Conservation (phyloP, 2,888 invertebrate genomes). For the Periphyllus acericola region DNA sequence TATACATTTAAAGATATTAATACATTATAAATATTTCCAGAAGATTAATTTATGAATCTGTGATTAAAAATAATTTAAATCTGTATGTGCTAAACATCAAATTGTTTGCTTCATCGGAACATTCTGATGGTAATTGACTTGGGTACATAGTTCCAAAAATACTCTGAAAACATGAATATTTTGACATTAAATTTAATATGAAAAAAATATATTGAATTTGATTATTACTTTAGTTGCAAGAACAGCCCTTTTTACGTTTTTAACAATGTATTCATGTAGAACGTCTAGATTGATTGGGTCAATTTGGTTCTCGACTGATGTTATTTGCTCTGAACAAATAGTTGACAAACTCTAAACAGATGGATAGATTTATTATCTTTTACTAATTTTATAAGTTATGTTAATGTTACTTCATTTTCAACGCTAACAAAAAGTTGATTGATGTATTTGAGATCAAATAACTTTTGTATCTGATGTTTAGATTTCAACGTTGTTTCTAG, state of each 20-base stretch:
- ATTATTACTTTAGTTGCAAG: slow-evolving; percentile 44
- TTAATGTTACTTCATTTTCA: slow-evolving; percentile 42
- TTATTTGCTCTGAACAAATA: slow-evolving; percentile 36
- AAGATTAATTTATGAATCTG: slow-evolving; percentile 7
- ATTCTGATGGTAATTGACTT: slow-evolving; percentile 38
- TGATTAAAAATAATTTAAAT: slow-evolving; percentile 56
- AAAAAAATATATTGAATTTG: not conserved
- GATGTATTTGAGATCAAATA: slow-evolving; percentile 59
- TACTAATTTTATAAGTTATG: not conserved
- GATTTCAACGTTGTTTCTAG: slow-evolving; percentile 49
- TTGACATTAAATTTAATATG: not conserved
- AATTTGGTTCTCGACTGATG: slow-evolving; percentile 43
- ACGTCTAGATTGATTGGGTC: slow-evolving; percentile 55
- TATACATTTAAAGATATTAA: not conserved
- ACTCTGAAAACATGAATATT: slow-evolving; percentile 29
- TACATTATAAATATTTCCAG: not conserved
- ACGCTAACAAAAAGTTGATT: slow-evolving; percentile 46
- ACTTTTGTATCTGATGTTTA: slow-evolving; percentile 54
- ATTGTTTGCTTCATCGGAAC: slow-evolving; percentile 58
- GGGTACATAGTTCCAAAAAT: slow-evolving; percentile 50
- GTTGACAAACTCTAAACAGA: slow-evolving; percentile 27
- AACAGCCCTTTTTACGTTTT: slow-evolving; percentile 59
- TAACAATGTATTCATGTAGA: slow-evolving; percentile 50
- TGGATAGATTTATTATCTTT: not conserved
- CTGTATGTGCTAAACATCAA: slow-evolving; percentile 58